Base-by-base conservation (phyloP, 2,113 vertebrate species). In the Thinocorus orbignyianus region DNA sequence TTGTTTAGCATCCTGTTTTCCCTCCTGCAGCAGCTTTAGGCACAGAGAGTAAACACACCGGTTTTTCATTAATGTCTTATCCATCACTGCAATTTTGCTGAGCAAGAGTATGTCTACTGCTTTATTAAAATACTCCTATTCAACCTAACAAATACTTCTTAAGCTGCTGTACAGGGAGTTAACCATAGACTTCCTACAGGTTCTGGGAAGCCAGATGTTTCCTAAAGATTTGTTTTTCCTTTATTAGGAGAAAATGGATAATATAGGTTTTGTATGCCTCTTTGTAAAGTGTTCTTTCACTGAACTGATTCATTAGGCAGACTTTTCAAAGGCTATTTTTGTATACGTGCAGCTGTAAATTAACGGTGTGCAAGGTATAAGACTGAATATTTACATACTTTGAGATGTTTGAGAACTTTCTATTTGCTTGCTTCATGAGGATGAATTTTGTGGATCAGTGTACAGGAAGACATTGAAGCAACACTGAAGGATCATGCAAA, bases 131-230 rank as follows among this genome's bases (percentile, higher is more conserved):
- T 35, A 48, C 31, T 77, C 22, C 49, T 94, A 79, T 88, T 95
- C 71, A 94, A 86, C 69, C 25, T 92, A 93, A 81, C 48, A 94
- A 85, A 90, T 48, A 44, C 61, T 91, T 79, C 73, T 91, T 83
- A 89, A 92, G 83, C 52, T 95, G 71, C 31, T 81, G 51, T 86
- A 49, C 11, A 82, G 95, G 97, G 80, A 97, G 91, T 97, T 94
- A 93, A 97, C 90, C 91, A 51, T 89, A 90, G 85, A 83, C 95
- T 96, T 97, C 95, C 88, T 96, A 79, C 79, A 97, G 91, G 68
- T 91, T 97, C 73, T 70, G 84, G 94, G 81, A 97, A 88, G 77
- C 78, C 97, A 97, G 95, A 96, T 98, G 90, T 97, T 97, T 98
- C 96, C 95, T 97, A 96, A 92, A 54, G 68, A 96, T 93, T 94